Base-by-base conservation (phyloP, 1,140 invertebrate species). In the Cotesia chilonis region DNA sequence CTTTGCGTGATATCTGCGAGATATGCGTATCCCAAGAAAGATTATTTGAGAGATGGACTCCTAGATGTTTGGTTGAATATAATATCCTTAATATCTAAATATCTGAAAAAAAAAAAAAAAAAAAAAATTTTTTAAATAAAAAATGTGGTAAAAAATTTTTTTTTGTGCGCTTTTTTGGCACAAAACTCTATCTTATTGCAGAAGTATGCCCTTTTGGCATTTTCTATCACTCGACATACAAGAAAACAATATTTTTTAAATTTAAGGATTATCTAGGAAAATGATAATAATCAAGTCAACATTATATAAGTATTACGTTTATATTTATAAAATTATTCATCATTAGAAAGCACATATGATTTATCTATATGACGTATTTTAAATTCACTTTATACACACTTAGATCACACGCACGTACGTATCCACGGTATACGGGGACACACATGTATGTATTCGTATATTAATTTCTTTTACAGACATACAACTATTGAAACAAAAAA, bases 301-400 rank as follows among this genome's bases (percentile, higher is more conserved):
- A 76, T 78, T 73, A 81, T 73, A 80, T 83, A 79, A 74, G 78
- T 83, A 83, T 81, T 82, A 83, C 80, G 80, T 79, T 82, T 83
- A 83, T 84, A 84, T 84, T 83, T 84, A 83, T 83, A 83, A 84
- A 84, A 84, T 84, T 84, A 83, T 83, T 79, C 78, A 81, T 83
- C 82, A 82, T 84, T 83, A 83, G 82, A 84, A 84, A 83, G 82
- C 82, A 83, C 82, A 84, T 84, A 82, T 81, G 78, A 84, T 84
- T 80, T 83, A 84, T 80, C 79, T 82, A 80, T 83, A 82, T 81
- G 82, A 84, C 80, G 80, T 84, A 82, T 78, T 82, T 77, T 57
- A 63, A 73, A 75, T 64, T 73, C 74, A 73, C 71, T 75, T 73
- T 75, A 71, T 75, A 75, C 74, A 75, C 74, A 75, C 68, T 57